Conservation (phyloP, 1,140 invertebrate genomes). For the Diabrotica undecimpunctata region DNA sequence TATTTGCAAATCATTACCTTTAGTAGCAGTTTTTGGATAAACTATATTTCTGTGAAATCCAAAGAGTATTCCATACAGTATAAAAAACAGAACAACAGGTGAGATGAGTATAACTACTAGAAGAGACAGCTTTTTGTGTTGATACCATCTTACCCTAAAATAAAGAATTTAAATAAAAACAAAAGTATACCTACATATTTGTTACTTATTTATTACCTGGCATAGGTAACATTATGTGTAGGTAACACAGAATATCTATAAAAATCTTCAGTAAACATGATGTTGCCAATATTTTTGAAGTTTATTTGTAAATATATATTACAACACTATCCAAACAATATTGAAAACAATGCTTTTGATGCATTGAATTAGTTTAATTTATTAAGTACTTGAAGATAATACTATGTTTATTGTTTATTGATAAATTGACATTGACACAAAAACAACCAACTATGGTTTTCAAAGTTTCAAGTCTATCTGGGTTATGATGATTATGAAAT, state of each 20-base stretch:
- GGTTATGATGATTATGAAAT: too few species aligned
- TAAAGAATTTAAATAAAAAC: background rate
- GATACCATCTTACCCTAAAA: slow-evolving; percentile 20
- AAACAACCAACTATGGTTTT: background rate
- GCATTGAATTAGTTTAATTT: background rate
- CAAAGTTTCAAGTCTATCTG: too few species aligned
- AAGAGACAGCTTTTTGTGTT: slow-evolving; percentile 27
- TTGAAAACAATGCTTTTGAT: background rate
- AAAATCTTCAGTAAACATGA: slow-evolving; percentile 6
- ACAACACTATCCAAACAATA: background rate
- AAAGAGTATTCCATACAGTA: slow-evolving; percentile 32
- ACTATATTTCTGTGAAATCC: slow-evolving; percentile 29
- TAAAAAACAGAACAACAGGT: slow-evolving; percentile 32
- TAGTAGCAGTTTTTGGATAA: slow-evolving; percentile 25
- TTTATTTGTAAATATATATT: background rate
- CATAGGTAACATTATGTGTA: too few species aligned
- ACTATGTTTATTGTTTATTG: background rate
- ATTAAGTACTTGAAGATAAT: background rate
- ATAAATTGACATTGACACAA: background rate
- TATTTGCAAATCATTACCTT: slow-evolving; percentile 8
- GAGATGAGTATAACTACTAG: slow-evolving; percentile 27
- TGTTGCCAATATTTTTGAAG: background rate
- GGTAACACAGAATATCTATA: slow-evolving; percentile 4
- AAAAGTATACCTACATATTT: background rate
- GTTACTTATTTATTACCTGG: background rate